Conservation (phyloP, 2,113 vertebrate genomes). For the Ammodramus savannarum region DNA sequence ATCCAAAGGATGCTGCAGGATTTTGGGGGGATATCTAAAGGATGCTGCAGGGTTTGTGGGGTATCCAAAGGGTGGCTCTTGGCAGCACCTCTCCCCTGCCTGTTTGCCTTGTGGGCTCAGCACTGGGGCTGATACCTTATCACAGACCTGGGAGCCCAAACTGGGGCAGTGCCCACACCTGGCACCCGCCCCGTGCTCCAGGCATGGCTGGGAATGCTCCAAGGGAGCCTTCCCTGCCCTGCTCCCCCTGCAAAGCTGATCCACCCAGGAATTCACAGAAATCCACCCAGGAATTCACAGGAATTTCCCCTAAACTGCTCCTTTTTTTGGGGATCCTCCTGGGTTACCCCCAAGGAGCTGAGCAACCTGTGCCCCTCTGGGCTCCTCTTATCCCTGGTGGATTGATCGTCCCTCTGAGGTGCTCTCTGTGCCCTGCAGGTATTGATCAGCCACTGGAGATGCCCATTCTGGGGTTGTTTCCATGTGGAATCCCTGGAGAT, state of each 20-base stretch:
- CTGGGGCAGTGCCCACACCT: fast-evolving
- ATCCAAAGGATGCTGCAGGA: no score
- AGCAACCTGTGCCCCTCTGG: neutral
- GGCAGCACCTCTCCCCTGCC: neutral
- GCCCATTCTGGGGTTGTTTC: no score
- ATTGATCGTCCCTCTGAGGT: neutral
- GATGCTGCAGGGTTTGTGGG: neutral
- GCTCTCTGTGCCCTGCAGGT: no score
- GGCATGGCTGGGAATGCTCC: neutral
- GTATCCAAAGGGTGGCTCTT: neutral
- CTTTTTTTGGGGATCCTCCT: neutral
- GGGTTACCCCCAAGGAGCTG: neutral
- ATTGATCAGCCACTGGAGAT: no score
- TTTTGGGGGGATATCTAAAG: neutral
- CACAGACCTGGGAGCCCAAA: fast-evolving
- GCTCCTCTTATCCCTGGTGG: neutral
- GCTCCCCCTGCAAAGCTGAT: neutral
- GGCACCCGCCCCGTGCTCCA: fast-evolving
- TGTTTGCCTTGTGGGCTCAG: neutral
- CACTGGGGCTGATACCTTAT: neutral
- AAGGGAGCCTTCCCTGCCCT: neutral
- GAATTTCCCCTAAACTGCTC: fast-evolving
- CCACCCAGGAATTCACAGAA: fast-evolving
- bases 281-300: fast-evolving
- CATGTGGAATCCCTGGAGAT: no score